Evolutionary conservation across 1,140 invertebrate genomes (phyloP).

Genomic region (Penaeus indicus): DNA sequence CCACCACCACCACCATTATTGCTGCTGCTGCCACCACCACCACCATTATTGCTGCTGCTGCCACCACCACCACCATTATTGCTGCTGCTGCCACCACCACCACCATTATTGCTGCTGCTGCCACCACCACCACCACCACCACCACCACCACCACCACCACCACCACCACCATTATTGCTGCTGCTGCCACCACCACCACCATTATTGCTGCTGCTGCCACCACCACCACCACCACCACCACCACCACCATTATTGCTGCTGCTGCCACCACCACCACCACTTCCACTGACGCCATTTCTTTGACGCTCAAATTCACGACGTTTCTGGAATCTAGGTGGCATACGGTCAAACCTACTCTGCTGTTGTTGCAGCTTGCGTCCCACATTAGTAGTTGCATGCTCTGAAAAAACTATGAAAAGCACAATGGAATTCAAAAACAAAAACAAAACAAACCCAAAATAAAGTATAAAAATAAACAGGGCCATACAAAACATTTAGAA

Average conservation of each 20-base stretch:
- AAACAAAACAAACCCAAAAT: slow-evolving; percentile 31
- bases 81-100: no score
- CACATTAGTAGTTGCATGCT: slow-evolving; percentile 57
- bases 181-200: neutral
- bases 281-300: slow-evolving; percentile 41
- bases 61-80: no score
- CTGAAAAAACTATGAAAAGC: slow-evolving; percentile 25
- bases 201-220: slow-evolving; percentile 13
- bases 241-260: slow-evolving; percentile 16
- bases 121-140: no score
- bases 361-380: slow-evolving; percentile 51
- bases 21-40: no score
- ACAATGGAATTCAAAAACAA: slow-evolving; percentile 4
- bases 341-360: slow-evolving; percentile 62
- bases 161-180: slow-evolving; percentile 22
- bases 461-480: slow-evolving; percentile 10
- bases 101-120: no score
- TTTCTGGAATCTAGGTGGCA: slow-evolving; percentile 62
- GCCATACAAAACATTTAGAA: slow-evolving; percentile 23
- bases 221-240: neutral
- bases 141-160: no score
- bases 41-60: no score
- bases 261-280: slow-evolving; percentile 48
- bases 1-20: no score
- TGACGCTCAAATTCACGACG: slow-evolving; percentile 56